Percentiles rank a stretch among this genome's conserved stretches.
phyloP scores from a whole-genome alignment of 2,888 invertebrate genomes.

The Sinelater perroti region DNA sequence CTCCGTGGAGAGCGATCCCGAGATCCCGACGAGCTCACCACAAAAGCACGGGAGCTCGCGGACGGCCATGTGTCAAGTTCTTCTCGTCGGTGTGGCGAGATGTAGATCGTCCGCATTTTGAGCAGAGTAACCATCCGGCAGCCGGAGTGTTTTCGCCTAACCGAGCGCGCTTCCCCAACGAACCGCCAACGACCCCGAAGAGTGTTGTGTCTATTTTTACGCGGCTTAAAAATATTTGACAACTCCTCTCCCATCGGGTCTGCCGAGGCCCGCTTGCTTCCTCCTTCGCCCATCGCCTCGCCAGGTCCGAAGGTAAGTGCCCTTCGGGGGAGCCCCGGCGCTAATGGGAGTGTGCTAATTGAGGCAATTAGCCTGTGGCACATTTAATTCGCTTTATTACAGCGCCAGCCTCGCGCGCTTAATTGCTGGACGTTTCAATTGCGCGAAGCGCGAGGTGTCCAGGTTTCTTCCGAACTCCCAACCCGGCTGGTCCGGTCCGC shows the following conservation, averaged over 20 bases:
- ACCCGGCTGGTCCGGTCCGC: not conserved
- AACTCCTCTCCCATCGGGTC: not conserved
- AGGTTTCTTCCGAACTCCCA: too few species aligned
- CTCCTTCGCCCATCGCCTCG: not conserved
- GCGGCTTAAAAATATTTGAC: slow-evolving; percentile 13
- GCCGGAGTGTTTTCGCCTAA: slow-evolving; percentile 20
- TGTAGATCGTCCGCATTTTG: slow-evolving; percentile 20
- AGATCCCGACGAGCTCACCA: slow-evolving; percentile 32
- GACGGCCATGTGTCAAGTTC: slow-evolving; percentile 17
- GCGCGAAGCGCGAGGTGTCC: too few species aligned
- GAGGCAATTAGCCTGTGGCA: slow-evolving; percentile 4
- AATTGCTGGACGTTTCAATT: too few species aligned
- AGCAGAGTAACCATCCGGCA: slow-evolving; percentile 5
- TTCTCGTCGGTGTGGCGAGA: slow-evolving; percentile 19
- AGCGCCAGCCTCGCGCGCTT: too few species aligned
- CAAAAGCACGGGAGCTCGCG: slow-evolving; percentile 24
- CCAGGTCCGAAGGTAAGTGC: not conserved
- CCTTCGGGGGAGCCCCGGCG: not conserved
- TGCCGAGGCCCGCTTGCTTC: not conserved
- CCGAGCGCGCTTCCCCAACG: slow-evolving; percentile 3
- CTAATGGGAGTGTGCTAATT: slow-evolving; percentile 2
- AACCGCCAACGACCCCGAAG: not conserved
- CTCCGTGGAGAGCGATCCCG: slow-evolving; percentile 33
- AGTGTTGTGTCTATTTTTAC: slow-evolving; percentile 8
- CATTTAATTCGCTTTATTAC: slow-evolving; percentile 17